A percentile compares a stretch with the other conserved stretches of the same genome.
Conservation (phyloP, 2,888 invertebrate genomes). For the Temnothorax rugatulus region DNA sequence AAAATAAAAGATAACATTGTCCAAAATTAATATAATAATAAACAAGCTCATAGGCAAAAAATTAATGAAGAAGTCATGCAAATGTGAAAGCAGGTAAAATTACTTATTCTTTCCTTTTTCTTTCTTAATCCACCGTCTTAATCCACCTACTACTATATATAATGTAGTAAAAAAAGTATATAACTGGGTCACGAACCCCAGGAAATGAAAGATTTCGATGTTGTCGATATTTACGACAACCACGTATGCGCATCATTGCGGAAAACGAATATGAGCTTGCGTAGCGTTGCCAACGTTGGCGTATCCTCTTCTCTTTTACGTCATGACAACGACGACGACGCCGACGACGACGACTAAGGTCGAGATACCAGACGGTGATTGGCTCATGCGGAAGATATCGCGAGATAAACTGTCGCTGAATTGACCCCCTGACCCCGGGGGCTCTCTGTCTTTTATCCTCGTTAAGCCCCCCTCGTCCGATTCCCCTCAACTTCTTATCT, state of each 20-base stretch:
- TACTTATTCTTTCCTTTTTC: not conserved
- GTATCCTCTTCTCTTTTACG: conserved; percentile 58
- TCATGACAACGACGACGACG: conserved; percentile 61
- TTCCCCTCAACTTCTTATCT: conserved; percentile 17
- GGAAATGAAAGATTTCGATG: not conserved
- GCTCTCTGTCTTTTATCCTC: conserved; percentile 55
- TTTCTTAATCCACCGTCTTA: not conserved
- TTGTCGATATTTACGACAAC: not conserved
- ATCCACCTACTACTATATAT: not conserved
- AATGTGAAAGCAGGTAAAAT: not conserved
- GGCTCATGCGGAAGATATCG: conserved; percentile 75
- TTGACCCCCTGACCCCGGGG: conserved; percentile 74
- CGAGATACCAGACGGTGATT: conserved; percentile 75
- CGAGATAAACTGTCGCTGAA: conserved; percentile 72
- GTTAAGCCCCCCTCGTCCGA: not conserved
- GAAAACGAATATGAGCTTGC: conserved; percentile 11
- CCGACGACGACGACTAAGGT: conserved; percentile 68
- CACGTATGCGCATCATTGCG: not conserved
- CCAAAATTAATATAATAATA: not conserved
- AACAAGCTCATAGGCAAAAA: not conserved
- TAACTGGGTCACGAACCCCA: not conserved
- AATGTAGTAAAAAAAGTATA: not conserved
- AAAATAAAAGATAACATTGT: not conserved
- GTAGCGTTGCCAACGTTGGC: not conserved
- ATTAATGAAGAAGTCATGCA: not conserved